Evolutionary conservation across 35 echinoderm and acorn worm genomes (phyloP), one percentile per base, ranked within the genome.

Genomic region (Stichopus chloronotus): DNA sequence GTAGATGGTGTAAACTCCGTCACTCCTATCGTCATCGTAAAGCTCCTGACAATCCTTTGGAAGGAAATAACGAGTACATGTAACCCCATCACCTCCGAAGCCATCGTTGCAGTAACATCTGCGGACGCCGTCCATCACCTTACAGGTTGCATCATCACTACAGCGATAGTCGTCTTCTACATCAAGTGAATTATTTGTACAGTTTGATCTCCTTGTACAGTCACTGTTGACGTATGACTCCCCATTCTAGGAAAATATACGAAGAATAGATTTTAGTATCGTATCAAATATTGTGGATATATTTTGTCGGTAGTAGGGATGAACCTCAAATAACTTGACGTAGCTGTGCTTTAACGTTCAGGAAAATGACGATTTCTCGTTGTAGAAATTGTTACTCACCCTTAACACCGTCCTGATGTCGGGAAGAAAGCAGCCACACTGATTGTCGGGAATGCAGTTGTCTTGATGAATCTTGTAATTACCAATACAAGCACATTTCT

Each of bases 61-160:
- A 65, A 19, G 61, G 8, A 65, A 14, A 0, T 14, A 6, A 4
- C 11, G 19, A 20, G 22, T n/a, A 56, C 93, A 94, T 1, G 57
- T 94, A 17, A 80, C 54, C 5, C 93, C 93, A 68, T 94, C 88
- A 14, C 93, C 88, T 22, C 57, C 80, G 55, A 59, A 95, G 7
- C 19, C 69, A 74, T 14, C 0, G 19, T 74, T 74, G 22, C 69
- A 74, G 22, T 74, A 74, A 74, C 69, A 74, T 74, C 17, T n/a
- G 17, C 69, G 69, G 13, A 7, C 14, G 4, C 69, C 69, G 7
- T 14, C 69, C n/a, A 7, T 4, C 69, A 20, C 69, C 13, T 74
- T 20, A 74, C 69, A 74, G 19, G 69, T 74, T 74, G 69, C 69
- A 21, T 74, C 69, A n/a, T 16, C 0, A 74, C 69, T 74, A n/a